Percentiles rank a stretch among this genome's conserved stretches.
Conservation (phyloP, 2,113 vertebrate species). For the Alexandromys fortis region DNA sequence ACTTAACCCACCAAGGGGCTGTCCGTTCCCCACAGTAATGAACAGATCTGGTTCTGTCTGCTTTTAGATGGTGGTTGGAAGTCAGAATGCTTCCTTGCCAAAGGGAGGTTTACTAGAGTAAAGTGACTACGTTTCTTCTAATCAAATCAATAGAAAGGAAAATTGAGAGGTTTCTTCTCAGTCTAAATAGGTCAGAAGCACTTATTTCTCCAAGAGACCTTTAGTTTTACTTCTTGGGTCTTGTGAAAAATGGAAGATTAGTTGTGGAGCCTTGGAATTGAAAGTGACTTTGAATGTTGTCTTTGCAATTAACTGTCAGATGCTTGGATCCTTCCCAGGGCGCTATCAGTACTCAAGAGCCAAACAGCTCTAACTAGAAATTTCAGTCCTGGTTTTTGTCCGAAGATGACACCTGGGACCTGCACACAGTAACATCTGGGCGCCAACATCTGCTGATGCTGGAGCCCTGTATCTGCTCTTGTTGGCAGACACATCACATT, state of each 20-base stretch:
- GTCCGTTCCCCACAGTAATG: neutral
- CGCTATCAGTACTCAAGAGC: neutral
- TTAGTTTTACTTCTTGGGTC: conserved; percentile 3
- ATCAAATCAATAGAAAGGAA: neutral
- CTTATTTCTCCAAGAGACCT: neutral
- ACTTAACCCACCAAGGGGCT: neutral
- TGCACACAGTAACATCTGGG: neutral
- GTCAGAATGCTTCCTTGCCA: neutral
- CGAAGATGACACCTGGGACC: neutral
- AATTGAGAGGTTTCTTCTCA: neutral
- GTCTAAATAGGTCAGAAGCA: neutral
- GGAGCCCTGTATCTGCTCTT: neutral
- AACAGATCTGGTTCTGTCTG: neutral
- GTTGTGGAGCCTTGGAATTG: neutral
- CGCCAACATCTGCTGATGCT: neutral
- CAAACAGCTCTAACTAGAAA: neutral
- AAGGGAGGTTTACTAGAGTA: neutral
- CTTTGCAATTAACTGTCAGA: neutral
- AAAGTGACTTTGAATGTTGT: conserved; percentile 23
- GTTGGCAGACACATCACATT: neutral
- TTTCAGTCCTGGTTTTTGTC: neutral
- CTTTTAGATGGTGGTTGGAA: neutral
- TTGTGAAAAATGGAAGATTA: conserved; percentile 4
- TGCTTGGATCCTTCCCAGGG: conserved; percentile 36
- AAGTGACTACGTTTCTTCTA: neutral